Conservation (phyloP, 2,888 invertebrate genomes). For the Luffia ferchaultella region DNA sequence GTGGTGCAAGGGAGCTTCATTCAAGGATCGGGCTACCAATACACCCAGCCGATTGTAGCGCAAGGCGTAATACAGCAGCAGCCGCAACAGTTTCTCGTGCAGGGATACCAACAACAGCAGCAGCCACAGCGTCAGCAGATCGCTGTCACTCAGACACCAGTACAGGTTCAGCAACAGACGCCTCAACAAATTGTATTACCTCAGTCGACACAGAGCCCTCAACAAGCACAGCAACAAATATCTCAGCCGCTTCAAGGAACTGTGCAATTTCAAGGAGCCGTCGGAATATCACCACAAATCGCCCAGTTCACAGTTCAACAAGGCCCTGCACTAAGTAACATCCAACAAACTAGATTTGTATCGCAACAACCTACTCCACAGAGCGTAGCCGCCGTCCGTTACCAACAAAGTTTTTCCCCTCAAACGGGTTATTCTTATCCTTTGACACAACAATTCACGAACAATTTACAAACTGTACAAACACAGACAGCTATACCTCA, state of each 20-base stretch:
- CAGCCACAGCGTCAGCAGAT: conserved; percentile 10
- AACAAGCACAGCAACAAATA: not conserved
- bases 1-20: not conserved
- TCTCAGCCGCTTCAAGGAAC: not conserved
- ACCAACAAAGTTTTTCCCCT: conserved; percentile 1
- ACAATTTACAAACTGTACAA: conserved; percentile 4
- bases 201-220: not conserved
- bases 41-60: not conserved
- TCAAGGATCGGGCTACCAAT: not conserved
- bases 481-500: not conserved
- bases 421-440: conserved; percentile 7
- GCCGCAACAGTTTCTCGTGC: conserved; percentile 13
- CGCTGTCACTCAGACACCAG: not conserved
- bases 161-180: not conserved
- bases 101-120: conserved; percentile 17
- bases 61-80: conserved; percentile 1
- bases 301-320: not conserved
- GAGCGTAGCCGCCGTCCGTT: conserved; percentile 8
- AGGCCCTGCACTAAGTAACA: not conserved
- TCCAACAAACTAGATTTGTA: not conserved
- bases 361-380: conserved; percentile 10
- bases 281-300: not conserved
- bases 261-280: not conserved
- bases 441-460: conserved; percentile 13
- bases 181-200: not conserved